Conservation (phyloP, 2,113 vertebrate species). For the Panurus biarmicus region DNA sequence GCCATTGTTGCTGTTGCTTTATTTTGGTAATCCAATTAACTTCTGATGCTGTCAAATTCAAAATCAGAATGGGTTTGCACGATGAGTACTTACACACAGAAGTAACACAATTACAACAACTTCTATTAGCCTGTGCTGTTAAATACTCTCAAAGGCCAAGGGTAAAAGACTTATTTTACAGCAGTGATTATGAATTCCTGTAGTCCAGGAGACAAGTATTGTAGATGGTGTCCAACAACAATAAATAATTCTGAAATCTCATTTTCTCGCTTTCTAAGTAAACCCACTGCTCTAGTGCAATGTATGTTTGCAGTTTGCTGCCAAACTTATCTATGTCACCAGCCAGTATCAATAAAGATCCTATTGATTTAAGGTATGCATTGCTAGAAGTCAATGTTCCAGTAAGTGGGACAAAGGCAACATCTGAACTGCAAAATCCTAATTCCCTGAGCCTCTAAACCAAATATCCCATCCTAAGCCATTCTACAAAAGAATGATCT, state of each 20-base stretch:
- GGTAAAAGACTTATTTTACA: background rate
- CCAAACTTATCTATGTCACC: background rate
- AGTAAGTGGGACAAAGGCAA: constrained; percentile 30
- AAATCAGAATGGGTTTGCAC: background rate
- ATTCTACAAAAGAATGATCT: background rate
- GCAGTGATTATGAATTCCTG: background rate
- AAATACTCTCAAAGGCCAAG: background rate
- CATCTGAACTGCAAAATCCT: background rate
- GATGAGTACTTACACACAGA: background rate
- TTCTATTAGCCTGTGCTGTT: background rate
- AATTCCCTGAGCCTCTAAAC: background rate
- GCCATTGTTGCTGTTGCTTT: background rate
- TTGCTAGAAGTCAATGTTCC: constrained; percentile 31
- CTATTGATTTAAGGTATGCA: background rate
- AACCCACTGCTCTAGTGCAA: background rate
- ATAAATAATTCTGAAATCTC: background rate
- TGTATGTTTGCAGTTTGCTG: background rate
- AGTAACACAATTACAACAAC: background rate
- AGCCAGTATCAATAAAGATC: background rate
- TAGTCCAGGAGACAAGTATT: background rate
- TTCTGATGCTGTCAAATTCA: background rate
- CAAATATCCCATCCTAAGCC: background rate
- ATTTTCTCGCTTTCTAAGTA: background rate
- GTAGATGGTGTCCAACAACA: background rate
- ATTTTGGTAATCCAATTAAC: background rate